Base-by-base conservation (phyloP, 2,113 vertebrate genomes). In the Hepsetus odoe region DNA sequence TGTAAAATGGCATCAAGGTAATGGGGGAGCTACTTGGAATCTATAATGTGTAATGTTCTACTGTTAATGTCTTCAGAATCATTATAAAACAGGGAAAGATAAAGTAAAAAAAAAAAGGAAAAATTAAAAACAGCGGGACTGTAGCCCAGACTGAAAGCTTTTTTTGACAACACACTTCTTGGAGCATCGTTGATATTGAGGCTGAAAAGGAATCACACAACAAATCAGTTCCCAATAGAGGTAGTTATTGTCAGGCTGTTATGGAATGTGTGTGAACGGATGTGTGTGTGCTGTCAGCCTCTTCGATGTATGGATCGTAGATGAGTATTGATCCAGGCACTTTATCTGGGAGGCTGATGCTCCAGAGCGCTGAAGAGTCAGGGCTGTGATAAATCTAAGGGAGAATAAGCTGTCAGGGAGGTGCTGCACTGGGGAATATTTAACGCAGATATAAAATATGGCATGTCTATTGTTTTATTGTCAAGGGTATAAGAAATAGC, bases 361-460 rank as follows among this genome's bases (percentile, higher is more conserved):
- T 89, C 76, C 28, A 1, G 88, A 88, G 87, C 88, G 85, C 86
- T 58, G 87, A 90, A 86, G 84, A 88, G 91, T 91, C 88, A 87
- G 85, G 85, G 71, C 85, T 85, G 85, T 92, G 91, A 92, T 93
- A 89, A 91, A 92, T 94, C 87, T 90, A 87, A 80, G 79, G 74
- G 59, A 72, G 89, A 92, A 91, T 88, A 90, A 90, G 88, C 89
- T 90, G 91, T 91, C 91, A 90, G 80, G 79, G 88, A 84, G 87
- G 85, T 86, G 87, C 85, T 40, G 77, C 90, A 81, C 88, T 79
- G 80, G 88, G 89, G 90, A 89, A 91, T 92, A 90, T 92, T 93
- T 91, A 91, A 91, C 79, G 73, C 85, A 87, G 89, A 90, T 89
- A 89, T 90, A 89, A 92, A 93, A 90, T 88, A 91, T 86, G 79